These are phyloP conservation scores for Chloropsis cyanopogon DNA, from an alignment of 2,113 vertebrate species.

Conservation along the genomic window DNA sequence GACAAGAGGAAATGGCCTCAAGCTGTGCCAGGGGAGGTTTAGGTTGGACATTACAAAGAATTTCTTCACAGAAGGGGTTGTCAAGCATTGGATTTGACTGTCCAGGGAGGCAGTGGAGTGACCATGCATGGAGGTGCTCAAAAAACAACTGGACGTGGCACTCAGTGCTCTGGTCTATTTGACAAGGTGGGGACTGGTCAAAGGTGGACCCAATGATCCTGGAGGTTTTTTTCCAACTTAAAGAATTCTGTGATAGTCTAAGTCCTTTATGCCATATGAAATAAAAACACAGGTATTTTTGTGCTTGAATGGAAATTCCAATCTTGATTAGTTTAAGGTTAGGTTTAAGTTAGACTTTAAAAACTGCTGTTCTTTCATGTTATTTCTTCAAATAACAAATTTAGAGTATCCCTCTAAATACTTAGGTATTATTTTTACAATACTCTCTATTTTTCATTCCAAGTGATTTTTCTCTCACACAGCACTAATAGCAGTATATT, in stretches of 20 bases:
- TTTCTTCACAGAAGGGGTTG: background rate
- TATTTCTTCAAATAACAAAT: background rate
- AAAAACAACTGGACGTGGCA: accelerated
- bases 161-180: background rate
- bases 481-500: background rate
- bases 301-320: background rate
- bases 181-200: background rate
- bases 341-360: background rate
- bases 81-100: background rate
- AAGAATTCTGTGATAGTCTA: background rate
- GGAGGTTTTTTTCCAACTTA: background rate
- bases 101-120: background rate
- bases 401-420: background rate
- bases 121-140: background rate
- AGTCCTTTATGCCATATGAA: background rate
- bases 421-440: background rate
- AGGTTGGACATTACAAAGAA: background rate
- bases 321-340: background rate
- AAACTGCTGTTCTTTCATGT: background rate
- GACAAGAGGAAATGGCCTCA: background rate
- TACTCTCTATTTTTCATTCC: background rate
- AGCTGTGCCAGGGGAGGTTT: background rate
- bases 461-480: background rate
- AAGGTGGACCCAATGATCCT: background rate
- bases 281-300: background rate